These are phyloP conservation scores for Drepanosiphum platanoidis DNA, from an alignment of 2,888 invertebrate species.

Conservation along the genomic window DNA sequence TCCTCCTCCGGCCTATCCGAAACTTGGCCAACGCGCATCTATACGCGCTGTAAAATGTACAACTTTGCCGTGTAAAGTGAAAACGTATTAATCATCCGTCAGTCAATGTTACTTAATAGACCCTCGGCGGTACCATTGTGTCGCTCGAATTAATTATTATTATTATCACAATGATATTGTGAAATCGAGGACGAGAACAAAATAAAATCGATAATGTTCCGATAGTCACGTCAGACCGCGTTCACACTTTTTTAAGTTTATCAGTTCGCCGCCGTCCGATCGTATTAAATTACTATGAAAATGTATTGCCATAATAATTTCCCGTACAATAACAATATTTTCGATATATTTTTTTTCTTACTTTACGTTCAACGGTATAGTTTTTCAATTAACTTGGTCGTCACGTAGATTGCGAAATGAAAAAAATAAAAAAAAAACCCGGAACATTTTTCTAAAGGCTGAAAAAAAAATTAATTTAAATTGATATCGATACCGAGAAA, in stretches of 20 bases:
- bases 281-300: constrained; percentile 10
- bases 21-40: constrained; percentile 30
- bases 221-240: not conserved
- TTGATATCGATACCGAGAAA: constrained; percentile 12
- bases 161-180: not conserved
- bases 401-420: not conserved
- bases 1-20: not conserved
- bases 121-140: not conserved
- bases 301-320: constrained; percentile 7
- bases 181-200: not conserved
- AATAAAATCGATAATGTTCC: constrained; percentile 17
- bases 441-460: not conserved
- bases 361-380: not conserved
- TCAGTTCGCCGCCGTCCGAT: not conserved
- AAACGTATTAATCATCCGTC: constrained; percentile 42
- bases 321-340: not conserved
- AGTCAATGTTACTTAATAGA: constrained; percentile 19
- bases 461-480: constrained; percentile 21
- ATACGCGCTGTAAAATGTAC: not conserved
- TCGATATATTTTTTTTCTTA: not conserved
- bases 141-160: constrained; percentile 25
- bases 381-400: constrained; percentile 24
- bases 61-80: not conserved
- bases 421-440: not conserved
- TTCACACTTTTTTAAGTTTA: constrained; percentile 12